Conservation (phyloP, 2,113 vertebrate genomes). For the Aphelocoma coerulescens region DNA sequence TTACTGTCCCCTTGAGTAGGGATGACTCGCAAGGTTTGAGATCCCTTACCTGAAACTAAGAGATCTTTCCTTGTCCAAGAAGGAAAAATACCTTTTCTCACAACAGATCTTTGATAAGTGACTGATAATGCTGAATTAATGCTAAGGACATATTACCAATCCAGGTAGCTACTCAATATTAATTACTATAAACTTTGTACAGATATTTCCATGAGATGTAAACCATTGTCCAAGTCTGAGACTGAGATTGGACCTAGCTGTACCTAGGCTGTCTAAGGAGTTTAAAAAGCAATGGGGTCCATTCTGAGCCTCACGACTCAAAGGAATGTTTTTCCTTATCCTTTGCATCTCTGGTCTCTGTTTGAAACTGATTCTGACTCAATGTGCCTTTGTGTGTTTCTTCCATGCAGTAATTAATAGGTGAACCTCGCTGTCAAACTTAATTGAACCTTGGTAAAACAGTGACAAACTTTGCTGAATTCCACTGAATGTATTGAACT, state of each 20-base stretch:
- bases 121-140: not conserved
- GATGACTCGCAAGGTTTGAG: fast-evolving
- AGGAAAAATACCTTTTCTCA: not conserved
- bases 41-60: not conserved
- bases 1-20: not conserved
- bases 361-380: not conserved
- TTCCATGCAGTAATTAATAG: not conserved
- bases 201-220: not conserved
- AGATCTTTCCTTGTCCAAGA: not conserved
- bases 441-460: not conserved
- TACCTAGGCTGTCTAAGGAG: not conserved
- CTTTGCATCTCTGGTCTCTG: not conserved
- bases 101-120: not conserved
- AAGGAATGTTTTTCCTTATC: not conserved
- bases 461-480: not conserved
- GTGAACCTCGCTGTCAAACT: not conserved
- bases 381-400: not conserved
- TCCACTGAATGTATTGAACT: not conserved
- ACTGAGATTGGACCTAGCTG: fast-evolving
- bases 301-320: not conserved
- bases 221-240: not conserved
- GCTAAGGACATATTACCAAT: not conserved
- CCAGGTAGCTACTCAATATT: not conserved
- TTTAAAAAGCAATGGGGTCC: not conserved
- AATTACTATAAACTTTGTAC: not conserved